Evolutionary conservation across 2,888 invertebrate genomes (phyloP).

Genomic region (Drosophila hamatofila): DNA sequence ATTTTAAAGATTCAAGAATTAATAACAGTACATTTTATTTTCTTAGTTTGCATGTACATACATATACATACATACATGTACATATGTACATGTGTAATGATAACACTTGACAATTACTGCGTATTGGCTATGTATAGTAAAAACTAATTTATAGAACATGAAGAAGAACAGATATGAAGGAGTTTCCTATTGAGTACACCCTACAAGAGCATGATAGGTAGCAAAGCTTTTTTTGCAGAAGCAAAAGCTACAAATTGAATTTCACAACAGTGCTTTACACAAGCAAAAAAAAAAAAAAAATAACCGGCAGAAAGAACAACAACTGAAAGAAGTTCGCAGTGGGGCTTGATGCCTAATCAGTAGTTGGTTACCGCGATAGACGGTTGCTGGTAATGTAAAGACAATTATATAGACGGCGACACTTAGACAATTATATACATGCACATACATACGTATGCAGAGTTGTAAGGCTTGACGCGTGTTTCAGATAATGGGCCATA

Average conservation of each 20-base stretch:
- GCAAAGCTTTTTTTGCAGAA: constrained; percentile 21
- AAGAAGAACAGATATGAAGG: constrained; percentile 9
- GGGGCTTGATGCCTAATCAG: constrained; percentile 57
- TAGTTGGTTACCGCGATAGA: constrained; percentile 44
- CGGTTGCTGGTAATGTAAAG: constrained; percentile 5
- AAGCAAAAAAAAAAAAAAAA: constrained; percentile 22
- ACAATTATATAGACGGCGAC: constrained; percentile 32
- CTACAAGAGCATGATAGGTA: constrained; percentile 27
- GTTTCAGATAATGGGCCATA: constrained; percentile 36
- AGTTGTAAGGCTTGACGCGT: constrained; percentile 10
- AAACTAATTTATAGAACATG: neutral
- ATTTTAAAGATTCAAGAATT: constrained; percentile 38
- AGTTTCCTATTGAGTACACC: constrained; percentile 48
- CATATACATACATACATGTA: neutral
- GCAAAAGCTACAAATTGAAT: constrained; percentile 59
- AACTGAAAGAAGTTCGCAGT: neutral
- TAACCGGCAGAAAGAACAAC: constrained; percentile 29
- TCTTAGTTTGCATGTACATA: neutral
- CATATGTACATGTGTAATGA: neutral
- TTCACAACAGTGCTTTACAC: constrained; percentile 61
- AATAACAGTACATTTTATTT: neutral
- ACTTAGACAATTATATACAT: constrained; percentile 59
- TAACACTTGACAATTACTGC: neutral
- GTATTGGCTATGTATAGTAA: neutral
- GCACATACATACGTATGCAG: constrained; percentile 1